A percentile compares a stretch with the other conserved stretches of the same genome.
phyloP scores from a whole-genome alignment of 2,113 vertebrate genomes.

The Halcyon senegalensis region DNA sequence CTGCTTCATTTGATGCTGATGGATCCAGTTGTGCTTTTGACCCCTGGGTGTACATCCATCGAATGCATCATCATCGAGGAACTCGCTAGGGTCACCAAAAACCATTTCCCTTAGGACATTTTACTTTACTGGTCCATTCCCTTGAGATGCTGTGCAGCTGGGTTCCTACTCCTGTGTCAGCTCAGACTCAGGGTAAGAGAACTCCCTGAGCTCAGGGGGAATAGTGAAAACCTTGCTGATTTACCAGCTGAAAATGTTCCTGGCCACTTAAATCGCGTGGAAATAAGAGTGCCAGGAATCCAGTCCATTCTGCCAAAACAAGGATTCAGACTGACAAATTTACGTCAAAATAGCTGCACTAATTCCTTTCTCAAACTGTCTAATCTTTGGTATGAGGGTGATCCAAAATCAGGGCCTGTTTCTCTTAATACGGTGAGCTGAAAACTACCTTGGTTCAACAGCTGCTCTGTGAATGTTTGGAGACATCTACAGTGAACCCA shows the following conservation, averaged over 20 bases:
- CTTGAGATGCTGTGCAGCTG: conserved; percentile 21
- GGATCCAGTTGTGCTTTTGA: neutral
- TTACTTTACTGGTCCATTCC: neutral
- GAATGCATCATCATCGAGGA: neutral
- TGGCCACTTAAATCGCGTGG: neutral
- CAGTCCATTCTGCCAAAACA: neutral
- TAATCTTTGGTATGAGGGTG: neutral
- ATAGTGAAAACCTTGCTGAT: neutral
- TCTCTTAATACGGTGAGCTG: accelerated
- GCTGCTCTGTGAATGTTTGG: neutral
- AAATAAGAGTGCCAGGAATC: neutral
- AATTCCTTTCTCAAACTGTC: neutral
- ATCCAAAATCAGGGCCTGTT: neutral
- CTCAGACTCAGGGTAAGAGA: neutral
- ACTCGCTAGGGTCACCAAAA: neutral
- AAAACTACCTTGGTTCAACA: neutral
- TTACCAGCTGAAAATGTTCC: neutral
- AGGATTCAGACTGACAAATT: neutral
- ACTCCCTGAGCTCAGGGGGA: neutral
- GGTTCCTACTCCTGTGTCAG: neutral
- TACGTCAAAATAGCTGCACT: neutral
- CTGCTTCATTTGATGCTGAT: neutral
- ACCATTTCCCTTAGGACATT: neutral
- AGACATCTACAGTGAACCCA: neutral
- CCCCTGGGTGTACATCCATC: neutral